A percentile compares a stretch with the other conserved stretches of the same genome.
phyloP scores from a whole-genome alignment of 2,888 invertebrate species.

The Ceraclea dissimilis region DNA sequence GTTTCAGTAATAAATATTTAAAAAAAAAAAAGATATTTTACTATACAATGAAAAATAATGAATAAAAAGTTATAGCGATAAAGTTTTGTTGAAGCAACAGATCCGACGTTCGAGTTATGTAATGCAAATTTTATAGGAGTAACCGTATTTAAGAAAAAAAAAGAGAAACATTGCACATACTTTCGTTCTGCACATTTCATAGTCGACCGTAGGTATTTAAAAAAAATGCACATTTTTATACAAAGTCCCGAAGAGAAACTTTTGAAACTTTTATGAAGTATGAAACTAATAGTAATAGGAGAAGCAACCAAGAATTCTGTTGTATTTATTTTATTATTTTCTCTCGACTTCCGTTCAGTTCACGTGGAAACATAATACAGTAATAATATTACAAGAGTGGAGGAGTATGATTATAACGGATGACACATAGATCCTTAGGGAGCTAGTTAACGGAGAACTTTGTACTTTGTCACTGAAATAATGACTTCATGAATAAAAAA shows the following conservation, averaged over 20 bases:
- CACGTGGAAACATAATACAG: background rate
- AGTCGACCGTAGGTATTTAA: no score
- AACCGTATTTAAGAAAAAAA: background rate
- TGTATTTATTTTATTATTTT: background rate
- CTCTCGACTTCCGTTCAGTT: background rate
- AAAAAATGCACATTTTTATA: background rate
- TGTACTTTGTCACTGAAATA: slow-evolving; percentile 4
- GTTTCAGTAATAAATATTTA: no score
- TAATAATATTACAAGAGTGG: background rate
- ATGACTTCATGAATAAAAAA: slow-evolving; percentile 3
- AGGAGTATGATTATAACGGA: background rate
- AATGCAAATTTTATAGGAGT: background rate
- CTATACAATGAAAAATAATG: no score
- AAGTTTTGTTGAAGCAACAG: no score
- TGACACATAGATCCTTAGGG: slow-evolving; percentile 1
- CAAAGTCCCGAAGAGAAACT: background rate
- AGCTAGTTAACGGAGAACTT: slow-evolving; percentile 7
- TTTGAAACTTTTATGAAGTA: background rate
- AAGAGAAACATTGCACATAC: no score
- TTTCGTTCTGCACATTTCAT: no score
- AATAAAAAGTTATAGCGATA: no score
- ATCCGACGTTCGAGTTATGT: background rate
- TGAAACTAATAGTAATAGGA: background rate
- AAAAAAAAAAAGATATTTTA: no score
- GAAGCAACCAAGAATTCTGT: background rate